Conservation (phyloP, 1,140 invertebrate species). For the Atta texana region DNA sequence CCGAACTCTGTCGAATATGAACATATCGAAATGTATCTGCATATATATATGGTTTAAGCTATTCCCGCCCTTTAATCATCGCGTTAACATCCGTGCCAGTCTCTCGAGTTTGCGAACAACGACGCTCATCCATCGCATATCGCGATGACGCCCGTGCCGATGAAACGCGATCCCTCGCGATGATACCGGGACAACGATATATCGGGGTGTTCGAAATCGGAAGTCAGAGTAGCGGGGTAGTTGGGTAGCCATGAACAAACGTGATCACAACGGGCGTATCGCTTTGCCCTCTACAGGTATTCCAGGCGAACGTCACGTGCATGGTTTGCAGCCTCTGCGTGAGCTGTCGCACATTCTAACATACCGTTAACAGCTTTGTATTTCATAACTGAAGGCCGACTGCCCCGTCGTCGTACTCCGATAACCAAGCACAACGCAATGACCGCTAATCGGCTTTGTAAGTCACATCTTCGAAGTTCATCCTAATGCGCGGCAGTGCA, state of each 20-base stretch:
- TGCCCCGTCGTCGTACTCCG: conserved; percentile 38
- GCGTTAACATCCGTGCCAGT: conserved; percentile 29
- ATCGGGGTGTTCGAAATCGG: conserved; percentile 49
- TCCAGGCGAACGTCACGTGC: conserved; percentile 17
- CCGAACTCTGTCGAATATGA: conserved; percentile 9
- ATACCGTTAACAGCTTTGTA: conserved; percentile 70
- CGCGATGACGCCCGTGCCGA: conserved; percentile 45
- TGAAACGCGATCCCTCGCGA: conserved; percentile 18
- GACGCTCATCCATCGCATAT: conserved; percentile 26
- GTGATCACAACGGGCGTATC: conserved; percentile 43
- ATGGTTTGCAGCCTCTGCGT: conserved; percentile 35
- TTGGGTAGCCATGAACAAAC: conserved; percentile 4
- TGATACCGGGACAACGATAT: conserved; percentile 38
- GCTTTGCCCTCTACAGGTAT: neutral
- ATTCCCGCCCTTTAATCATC: conserved; percentile 53
- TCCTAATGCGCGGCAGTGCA: neutral
- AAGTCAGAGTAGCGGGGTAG: neutral
- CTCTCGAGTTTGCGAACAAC: conserved; percentile 36
- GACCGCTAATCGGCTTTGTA: conserved; percentile 55
- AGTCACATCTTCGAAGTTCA: conserved; percentile 42
- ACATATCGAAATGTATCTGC: conserved; percentile 28
- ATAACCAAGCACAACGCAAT: conserved; percentile 42
- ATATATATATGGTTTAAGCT: neutral
- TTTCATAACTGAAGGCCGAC: conserved; percentile 59
- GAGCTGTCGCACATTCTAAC: conserved; percentile 60